Conservation (phyloP, 2,113 vertebrate species). For the Kobus ellipsiprymnus region DNA sequence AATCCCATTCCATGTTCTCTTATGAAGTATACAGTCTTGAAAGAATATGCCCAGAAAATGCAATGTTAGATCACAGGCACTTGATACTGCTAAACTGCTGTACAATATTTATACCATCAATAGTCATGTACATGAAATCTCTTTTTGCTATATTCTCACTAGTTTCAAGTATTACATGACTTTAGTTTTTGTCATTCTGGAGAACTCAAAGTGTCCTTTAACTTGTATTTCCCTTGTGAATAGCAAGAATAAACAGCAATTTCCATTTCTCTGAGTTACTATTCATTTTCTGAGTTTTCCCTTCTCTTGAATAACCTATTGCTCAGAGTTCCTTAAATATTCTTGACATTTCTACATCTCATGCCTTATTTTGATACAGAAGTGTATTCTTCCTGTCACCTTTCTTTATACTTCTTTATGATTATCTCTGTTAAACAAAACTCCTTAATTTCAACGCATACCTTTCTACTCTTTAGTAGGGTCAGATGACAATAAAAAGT, state of each 20-base stretch:
- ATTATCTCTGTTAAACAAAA: neutral
- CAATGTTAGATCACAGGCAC: neutral
- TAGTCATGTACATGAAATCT: neutral
- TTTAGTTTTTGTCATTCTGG: neutral
- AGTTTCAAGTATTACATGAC: neutral
- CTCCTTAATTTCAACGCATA: neutral
- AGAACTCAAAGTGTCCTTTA: neutral
- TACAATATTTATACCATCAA: neutral
- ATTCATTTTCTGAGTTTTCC: neutral
- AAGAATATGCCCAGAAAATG: neutral
- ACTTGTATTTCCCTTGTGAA: neutral
- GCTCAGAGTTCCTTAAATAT: neutral
- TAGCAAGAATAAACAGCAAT: neutral
- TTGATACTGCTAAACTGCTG: neutral
- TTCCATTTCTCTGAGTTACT: neutral
- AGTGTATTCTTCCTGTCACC: neutral
- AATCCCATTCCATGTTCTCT: neutral
- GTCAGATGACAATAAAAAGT: neutral
- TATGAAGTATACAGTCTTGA: neutral
- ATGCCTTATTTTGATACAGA: neutral
- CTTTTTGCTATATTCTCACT: neutral
- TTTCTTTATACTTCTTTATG: neutral
- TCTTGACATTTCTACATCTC: neutral
- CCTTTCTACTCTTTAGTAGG: neutral
- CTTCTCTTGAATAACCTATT: neutral